phyloP scores from a whole-genome alignment of 1,140 invertebrate species.

The Ceratina australensis region DNA sequence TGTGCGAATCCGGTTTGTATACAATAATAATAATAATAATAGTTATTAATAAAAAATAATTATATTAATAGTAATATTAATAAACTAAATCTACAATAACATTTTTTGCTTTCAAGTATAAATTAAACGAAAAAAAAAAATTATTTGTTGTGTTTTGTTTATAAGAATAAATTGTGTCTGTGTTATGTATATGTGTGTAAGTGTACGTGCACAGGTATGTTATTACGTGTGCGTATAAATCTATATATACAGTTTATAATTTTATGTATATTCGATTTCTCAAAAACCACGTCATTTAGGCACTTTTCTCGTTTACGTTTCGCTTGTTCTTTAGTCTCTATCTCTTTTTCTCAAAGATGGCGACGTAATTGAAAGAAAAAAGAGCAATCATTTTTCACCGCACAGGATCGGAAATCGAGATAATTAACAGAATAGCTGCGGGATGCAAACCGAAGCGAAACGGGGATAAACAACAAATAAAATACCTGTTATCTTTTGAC shows the following conservation, averaged over 20 bases:
- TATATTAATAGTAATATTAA: conserved; percentile 66
- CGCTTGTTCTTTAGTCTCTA: background rate
- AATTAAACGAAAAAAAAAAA: conserved; percentile 72
- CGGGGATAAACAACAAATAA: no score
- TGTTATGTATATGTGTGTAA: conserved; percentile 68
- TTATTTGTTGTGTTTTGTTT: conserved; percentile 52
- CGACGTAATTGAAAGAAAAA: background rate
- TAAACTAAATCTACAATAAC: conserved; percentile 73
- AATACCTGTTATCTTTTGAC: no score
- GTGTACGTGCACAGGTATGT: background rate
- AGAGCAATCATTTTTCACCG: no score
- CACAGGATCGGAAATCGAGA: no score
- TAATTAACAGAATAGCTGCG: no score
- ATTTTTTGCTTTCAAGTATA: conserved; percentile 68
- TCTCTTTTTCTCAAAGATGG: conserved; percentile 1
- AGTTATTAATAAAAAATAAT: conserved; percentile 61
- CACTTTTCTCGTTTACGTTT: conserved; percentile 53
- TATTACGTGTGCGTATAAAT: no score
- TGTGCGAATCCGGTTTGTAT: background rate
- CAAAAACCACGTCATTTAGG: conserved; percentile 71
- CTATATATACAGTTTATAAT: no score
- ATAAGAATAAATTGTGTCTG: conserved; percentile 57
- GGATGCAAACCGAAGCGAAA: no score
- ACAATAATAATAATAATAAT: conserved; percentile 54
- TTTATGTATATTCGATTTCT: conserved; percentile 68